phyloP scores from a whole-genome alignment of 2,113 vertebrate genomes.

The Deroptyus accipitrinus region DNA sequence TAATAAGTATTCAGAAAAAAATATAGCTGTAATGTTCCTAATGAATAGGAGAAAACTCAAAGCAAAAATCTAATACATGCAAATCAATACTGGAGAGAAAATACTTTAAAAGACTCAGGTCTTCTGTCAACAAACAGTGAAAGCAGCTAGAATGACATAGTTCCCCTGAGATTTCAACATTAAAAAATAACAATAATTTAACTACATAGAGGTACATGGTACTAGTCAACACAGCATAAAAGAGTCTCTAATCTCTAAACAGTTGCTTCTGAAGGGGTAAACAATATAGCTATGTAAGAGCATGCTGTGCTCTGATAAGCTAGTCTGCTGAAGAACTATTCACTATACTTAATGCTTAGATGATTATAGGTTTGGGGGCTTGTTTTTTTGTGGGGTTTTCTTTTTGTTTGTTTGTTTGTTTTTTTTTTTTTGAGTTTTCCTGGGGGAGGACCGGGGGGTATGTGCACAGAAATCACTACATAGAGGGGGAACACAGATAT shows the following conservation, averaged over 20 bases:
- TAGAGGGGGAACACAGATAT: background rate
- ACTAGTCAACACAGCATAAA: background rate
- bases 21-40: background rate
- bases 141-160: background rate
- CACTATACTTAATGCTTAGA: background rate
- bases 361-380: accelerated
- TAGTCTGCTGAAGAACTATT: background rate
- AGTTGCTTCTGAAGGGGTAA: background rate
- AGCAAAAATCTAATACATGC: constrained; percentile 13
- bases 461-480: background rate
- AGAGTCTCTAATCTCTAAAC: background rate
- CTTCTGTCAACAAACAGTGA: background rate
- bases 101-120: background rate
- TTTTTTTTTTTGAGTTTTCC: background rate
- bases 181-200: background rate
- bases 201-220: background rate
- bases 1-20: background rate
- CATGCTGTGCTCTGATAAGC: background rate
- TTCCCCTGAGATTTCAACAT: background rate
- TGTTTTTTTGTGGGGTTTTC: background rate
- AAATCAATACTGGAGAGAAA: background rate
- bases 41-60: constrained; percentile 5
- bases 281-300: background rate
- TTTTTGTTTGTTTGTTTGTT: too few species aligned
- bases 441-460: accelerated